Base-by-base conservation (phyloP, 2,113 vertebrate genomes). In the Ptychochromis oligacanthus region DNA sequence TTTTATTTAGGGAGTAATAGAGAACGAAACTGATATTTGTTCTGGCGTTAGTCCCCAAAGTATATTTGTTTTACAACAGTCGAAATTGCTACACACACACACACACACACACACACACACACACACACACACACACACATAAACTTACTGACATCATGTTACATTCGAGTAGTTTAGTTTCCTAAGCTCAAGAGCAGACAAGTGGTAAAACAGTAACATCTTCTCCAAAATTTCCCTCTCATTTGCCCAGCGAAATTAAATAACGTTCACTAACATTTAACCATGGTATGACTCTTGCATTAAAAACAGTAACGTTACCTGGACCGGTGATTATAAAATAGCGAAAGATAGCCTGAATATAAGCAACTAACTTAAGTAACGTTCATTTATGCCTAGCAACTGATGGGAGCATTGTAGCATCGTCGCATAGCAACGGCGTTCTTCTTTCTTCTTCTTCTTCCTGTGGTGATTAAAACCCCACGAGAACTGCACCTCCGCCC, bases 341-440 rank as follows among this genome's bases (percentile, higher is more conserved):
- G 10, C 1, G 10, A 38, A 31, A 12, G 1, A 15, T 11, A 3
- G 5, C 2, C 9, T 79, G 1, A 56, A 20, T 52, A 26, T 6
- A 9, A 7, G 10, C 10, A 2, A 13, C 9, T 52, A 67, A 26
- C 24, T 46, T 11, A 65, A 38, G 52, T 20, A 60, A 10, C n/a
- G 34, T 6, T 5, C 13, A 0, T 12, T 40, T 20, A 17, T 5
- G 17, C 22, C 34, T 1, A 26, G 55, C 62, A 38, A 17, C 18
- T 24, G 1, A 15, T 64, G 15, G n/a, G 15, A 55, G 13, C 72
- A 17, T 52, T 3, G 26, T 7, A 22, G 20, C 24, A 2, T 0
- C 8, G 81, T 92, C 76, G 85, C 92, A 17, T 89, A 82, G 92
- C 90, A 92, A 94, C 93, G 14, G 12, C 3, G 3, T 1, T 64